Evolutionary conservation across 2,113 vertebrate species (phyloP), one percentile per base, ranked within the genome.

Genomic region (Ceyx cyanopectus): DNA sequence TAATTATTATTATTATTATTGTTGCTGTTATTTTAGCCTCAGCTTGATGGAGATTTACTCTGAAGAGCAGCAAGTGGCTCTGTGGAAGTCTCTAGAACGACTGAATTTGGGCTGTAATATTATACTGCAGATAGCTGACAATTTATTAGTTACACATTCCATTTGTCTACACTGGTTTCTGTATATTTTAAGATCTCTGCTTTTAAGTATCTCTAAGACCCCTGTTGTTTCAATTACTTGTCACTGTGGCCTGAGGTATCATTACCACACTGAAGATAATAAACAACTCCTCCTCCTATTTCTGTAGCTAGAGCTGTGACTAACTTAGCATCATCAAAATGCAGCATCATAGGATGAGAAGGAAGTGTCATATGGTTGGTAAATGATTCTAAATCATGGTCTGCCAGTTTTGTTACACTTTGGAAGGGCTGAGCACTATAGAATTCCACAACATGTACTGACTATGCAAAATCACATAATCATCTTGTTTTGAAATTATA

Each of bases 151-250:
- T 93, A 93, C 81, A 89, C 91, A 83, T 91, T 89, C 68, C 48
- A 83, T 89, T 96, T 83, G 56, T 67, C 57, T 63, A 40, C 41
- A 81, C 61, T 2, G 1, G 40, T 74, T 90, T 94, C 89, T 81
- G 67, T 89, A 74, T 85, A 80, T 95, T 96, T 92, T 95, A 85
- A 94, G 75, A 93, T 91, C 51, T 70, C 48, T 77, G 34, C 43
- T 89, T 92, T 91, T 92, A 89, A 92, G 84, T 70, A 54, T 67
- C 63, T 92, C 45, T 57, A 85, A 95, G 79, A 92, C 78, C 85
- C 94, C 92, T 85, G 79, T 92, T 95, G 91, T 87, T 96, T 91
- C 95, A 94, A 96, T 96, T 96, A 91, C 81, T 95, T 94, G 78
- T 87, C 87, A 83, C 79, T 87, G 79, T 94, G 91, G 91, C 87